A percentile compares a stretch with the other conserved stretches of the same genome.
Evolutionary conservation across 2,888 invertebrate species (phyloP).

Genomic region (Therioaphis trifolii): DNA sequence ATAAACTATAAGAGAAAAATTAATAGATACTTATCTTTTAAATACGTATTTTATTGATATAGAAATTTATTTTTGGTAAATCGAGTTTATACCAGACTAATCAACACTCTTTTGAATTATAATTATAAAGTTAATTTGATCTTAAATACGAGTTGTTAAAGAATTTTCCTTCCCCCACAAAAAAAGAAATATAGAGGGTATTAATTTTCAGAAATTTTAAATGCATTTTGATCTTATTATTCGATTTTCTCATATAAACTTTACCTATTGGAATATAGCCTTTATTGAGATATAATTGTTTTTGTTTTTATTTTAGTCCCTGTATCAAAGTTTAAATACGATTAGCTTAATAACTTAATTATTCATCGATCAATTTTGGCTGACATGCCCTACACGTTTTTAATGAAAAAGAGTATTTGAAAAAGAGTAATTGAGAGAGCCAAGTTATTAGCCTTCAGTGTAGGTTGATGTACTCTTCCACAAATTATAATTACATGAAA

Average conservation of each 20-base stretch:
- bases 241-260: not conserved
- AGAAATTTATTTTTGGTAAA: no score
- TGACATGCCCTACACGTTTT: constrained; percentile 25
- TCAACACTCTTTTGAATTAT: not conserved
- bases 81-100: not conserved
- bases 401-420: constrained; percentile 45
- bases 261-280: not conserved
- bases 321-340: constrained; percentile 42
- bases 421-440: constrained; percentile 37
- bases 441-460: constrained; percentile 26
- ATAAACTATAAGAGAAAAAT: no score
- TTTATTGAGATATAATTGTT: not conserved
- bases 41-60: no score
- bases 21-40: no score
- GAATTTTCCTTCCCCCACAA: no score
- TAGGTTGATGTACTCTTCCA: constrained; percentile 26
- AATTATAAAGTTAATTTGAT: not conserved
- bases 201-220: not conserved
- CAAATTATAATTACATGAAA: constrained; percentile 45
- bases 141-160: no score
- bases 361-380: constrained; percentile 29
- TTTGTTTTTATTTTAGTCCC: constrained; percentile 32
- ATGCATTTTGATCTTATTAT: not conserved
- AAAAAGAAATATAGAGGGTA: not conserved
- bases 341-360: constrained; percentile 28